Evolutionary conservation across 2,797 vertebrate genomes (phyloP), one percentile per base, ranked within the genome.

Genomic region (Microctenopoma lineatum): DNA sequence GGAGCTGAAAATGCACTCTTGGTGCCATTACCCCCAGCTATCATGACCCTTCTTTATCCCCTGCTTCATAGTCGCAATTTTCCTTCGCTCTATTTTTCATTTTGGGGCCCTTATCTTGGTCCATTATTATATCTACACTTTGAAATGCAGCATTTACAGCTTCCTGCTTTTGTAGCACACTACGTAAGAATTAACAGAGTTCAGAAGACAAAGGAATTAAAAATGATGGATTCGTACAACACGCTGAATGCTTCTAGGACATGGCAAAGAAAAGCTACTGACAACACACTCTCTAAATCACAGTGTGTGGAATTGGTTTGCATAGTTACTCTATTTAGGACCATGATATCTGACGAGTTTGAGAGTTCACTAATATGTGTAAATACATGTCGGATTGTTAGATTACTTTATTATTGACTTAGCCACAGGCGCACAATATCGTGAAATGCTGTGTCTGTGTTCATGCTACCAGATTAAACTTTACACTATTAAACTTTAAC

Each of bases 31-130:
- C 72, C 80, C 64, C 57, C 36, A 55, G 79, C 80, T 70, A 73
- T 72, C 78, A 70, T 67, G 79, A 87, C 87, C 87, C 77, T 75
- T 89, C 79, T 87, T 86, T 71, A 75, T 87, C 70, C 87, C 90
- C 87, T 83, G 73, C 70, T 79, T 84, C 69, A 63, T 41, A 71
- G 81, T 75, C 81, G 78, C 82, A 84, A 87, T 36, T 36, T 36
- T 9, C 11, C 2, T 80, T 84, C 75, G 69, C 70, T 67, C 58
- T 66, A 66, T 81, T 77, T 44, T 15, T 84, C 87, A 80, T 89
- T 86, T 70, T 38, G 85, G 73, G 68, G 75, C 83, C 81, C 84
- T 90, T 86, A 86, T 76, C 65, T 52, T 1, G 51, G 5, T 61
- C 83, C 80, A 84, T 88, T 87, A 84, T 73, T 73, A 54, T 41